phyloP scores from a whole-genome alignment of 1,140 invertebrate genomes.

The Teleogryllus occipitalis region DNA sequence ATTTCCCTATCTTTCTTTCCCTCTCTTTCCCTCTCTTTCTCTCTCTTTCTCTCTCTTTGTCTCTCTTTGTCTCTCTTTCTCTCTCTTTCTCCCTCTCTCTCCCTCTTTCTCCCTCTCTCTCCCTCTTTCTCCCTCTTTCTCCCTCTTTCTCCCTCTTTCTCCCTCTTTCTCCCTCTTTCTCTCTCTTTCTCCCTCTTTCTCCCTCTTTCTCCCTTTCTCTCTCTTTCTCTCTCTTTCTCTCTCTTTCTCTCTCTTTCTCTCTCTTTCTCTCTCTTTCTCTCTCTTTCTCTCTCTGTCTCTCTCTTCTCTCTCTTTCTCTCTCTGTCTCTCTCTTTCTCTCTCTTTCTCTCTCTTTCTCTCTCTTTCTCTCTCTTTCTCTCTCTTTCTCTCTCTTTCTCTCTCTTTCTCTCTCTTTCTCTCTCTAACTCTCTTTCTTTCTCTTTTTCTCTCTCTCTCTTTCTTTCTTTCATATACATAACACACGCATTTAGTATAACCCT shows the following conservation, averaged over 20 bases:
- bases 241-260: not conserved
- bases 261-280: not conserved
- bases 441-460: not conserved
- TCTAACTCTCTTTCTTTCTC: not conserved
- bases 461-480: too few species aligned
- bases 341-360: not conserved
- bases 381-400: not conserved
- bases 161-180: not conserved
- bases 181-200: not conserved
- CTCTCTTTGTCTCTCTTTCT: constrained; percentile 27
- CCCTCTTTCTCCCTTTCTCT: not conserved
- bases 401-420: not conserved
- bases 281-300: not conserved
- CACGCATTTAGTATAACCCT: too few species aligned
- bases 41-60: constrained; percentile 32
- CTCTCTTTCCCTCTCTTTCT: constrained; percentile 26
- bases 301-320: not conserved
- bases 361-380: not conserved
- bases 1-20: constrained; percentile 29
- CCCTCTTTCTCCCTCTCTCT: constrained; percentile 35
- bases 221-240: not conserved
- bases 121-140: constrained; percentile 21
- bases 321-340: not conserved
- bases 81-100: constrained; percentile 35
- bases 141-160: not conserved